Evolutionary conservation across 2,888 invertebrate genomes (phyloP).

Genomic region (Emmelina monodactyla): DNA sequence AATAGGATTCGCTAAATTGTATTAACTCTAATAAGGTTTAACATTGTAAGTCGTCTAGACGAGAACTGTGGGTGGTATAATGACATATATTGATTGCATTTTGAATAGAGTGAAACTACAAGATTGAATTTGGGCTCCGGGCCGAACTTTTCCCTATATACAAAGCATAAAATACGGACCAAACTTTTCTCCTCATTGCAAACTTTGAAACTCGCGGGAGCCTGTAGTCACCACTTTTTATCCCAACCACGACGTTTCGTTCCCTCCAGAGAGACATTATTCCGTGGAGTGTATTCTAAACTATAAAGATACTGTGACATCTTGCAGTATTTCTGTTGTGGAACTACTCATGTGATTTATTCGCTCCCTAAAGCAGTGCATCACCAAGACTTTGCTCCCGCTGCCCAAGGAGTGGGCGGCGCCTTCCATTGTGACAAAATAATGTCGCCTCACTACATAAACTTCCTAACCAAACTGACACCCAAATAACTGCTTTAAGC

Average conservation of each 20-base stretch:
- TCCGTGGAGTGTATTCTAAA: conserved; percentile 17
- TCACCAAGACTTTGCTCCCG: conserved; percentile 51
- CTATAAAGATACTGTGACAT: conserved; percentile 41
- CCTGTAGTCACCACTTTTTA: neutral
- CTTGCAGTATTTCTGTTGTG: conserved; percentile 39
- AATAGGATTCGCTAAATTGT: too few species aligned
- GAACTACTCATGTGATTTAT: conserved; percentile 54
- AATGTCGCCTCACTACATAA: conserved; percentile 57
- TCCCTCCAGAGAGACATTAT: conserved; percentile 30
- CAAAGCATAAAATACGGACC: too few species aligned
- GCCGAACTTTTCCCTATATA: too few species aligned
- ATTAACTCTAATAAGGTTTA: too few species aligned
- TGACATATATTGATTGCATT: too few species aligned
- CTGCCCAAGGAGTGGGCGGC: conserved; percentile 56
- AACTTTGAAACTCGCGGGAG: neutral
- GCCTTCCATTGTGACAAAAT: conserved; percentile 64
- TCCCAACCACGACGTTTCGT: neutral
- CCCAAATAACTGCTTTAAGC: conserved; percentile 38
- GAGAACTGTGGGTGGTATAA: too few species aligned
- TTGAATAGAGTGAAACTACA: too few species aligned
- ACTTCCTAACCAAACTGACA: conserved; percentile 30
- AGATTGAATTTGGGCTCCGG: too few species aligned
- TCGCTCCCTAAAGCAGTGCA: conserved; percentile 61
- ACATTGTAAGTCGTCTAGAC: too few species aligned
- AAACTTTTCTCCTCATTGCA: neutral